phyloP scores from a whole-genome alignment of 2,797 vertebrate species.

The Amphiprion clarkii region DNA sequence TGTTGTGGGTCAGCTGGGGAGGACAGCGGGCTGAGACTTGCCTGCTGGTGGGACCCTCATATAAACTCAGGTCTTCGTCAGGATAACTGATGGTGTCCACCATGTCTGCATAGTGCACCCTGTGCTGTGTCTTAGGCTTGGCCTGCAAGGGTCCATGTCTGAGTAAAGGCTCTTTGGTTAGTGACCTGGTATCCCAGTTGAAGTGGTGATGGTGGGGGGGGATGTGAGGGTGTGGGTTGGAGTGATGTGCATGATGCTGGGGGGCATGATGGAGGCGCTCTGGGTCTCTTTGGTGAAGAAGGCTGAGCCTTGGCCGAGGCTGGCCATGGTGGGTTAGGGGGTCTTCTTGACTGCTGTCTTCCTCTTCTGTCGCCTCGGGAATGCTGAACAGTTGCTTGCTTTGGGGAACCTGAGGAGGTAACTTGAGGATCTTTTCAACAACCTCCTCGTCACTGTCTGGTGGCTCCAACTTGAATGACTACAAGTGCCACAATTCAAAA shows the following conservation, averaged over 20 bases:
- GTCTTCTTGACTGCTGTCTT: constrained; percentile 83
- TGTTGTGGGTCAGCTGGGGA: constrained; percentile 56
- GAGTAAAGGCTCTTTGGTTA: constrained; percentile 68
- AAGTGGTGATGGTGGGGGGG: constrained; percentile 62
- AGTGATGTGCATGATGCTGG: constrained; percentile 43
- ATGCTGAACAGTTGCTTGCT: constrained; percentile 94
- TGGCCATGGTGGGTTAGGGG: constrained; percentile 45
- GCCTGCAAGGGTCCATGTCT: constrained; percentile 56
- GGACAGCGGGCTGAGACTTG: constrained; percentile 52
- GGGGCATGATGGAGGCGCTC: constrained; percentile 45
- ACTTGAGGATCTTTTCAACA: constrained; percentile 92
- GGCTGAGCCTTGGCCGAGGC: constrained; percentile 36
- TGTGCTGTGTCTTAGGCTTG: constrained; percentile 72
- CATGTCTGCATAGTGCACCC: constrained; percentile 78
- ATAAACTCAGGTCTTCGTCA: constrained; percentile 72
- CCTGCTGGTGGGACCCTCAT: constrained; percentile 67
- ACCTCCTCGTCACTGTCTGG: constrained; percentile 96
- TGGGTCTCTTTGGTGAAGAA: constrained; percentile 36
- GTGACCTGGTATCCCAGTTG: constrained; percentile 65
- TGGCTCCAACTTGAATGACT: constrained; percentile 81
- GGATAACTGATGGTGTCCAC: constrained; percentile 74
- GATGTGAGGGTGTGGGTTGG: constrained; percentile 26
- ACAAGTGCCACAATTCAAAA: constrained; percentile 55
- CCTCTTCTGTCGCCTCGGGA: constrained; percentile 93
- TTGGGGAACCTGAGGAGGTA: constrained; percentile 87